Percentiles rank a stretch among this genome's conserved stretches.
Conservation (phyloP, 2,797 vertebrate species). For the Sternarchorhynchus goeldii region DNA sequence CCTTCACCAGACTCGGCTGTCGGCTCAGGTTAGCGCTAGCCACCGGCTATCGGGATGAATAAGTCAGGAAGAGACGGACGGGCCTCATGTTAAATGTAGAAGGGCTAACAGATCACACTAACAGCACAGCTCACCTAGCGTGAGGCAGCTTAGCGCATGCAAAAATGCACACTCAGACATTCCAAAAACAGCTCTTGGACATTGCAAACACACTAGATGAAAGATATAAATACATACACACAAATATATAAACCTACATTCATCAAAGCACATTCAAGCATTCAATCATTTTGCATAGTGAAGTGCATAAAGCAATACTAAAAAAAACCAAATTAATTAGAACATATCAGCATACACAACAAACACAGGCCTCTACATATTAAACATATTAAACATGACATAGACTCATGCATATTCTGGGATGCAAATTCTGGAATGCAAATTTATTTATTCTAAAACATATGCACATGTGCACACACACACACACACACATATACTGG, state of each 20-base stretch:
- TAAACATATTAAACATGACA: slow-evolving; percentile 3
- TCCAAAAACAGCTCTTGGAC: slow-evolving; percentile 7
- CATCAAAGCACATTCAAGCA: neutral
- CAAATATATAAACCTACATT: neutral
- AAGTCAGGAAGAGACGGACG: slow-evolving; percentile 73
- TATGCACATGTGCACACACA: neutral
- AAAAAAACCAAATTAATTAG: too few species aligned
- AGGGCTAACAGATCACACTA: slow-evolving; percentile 85
- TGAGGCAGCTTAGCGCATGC: too few species aligned
- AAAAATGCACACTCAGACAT: slow-evolving; percentile 14
- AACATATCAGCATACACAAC: neutral
- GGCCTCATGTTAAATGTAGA: slow-evolving; percentile 90
- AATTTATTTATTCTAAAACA: neutral
- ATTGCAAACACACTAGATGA: too few species aligned
- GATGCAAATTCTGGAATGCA: too few species aligned
- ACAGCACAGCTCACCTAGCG: slow-evolving; percentile 79
- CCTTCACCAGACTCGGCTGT: slow-evolving; percentile 68
- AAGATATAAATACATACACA: neutral
- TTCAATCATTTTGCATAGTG: too few species aligned
- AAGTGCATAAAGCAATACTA: too few species aligned
- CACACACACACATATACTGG: slow-evolving; percentile 54
- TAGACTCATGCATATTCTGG: too few species aligned
- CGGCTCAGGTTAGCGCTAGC: slow-evolving; percentile 70
- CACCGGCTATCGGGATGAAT: slow-evolving; percentile 71
- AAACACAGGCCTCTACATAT: neutral